These are phyloP conservation scores for Pomatorhinus ruficollis DNA, from an alignment of 2,113 vertebrate species.

Conservation along the genomic window DNA sequence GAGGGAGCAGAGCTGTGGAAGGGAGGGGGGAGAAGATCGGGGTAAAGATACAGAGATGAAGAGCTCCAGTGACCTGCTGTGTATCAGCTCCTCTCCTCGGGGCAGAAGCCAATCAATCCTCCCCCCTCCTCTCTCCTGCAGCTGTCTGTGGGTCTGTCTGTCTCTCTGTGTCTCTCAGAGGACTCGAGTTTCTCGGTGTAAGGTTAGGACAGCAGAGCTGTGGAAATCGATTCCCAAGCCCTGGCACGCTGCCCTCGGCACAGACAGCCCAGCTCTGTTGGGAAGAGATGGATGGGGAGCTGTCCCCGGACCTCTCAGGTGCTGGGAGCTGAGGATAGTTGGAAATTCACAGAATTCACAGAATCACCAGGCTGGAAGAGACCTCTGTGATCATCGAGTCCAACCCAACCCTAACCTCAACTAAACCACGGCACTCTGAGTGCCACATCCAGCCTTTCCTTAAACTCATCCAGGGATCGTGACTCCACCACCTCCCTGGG, in stretches of 20 bases:
- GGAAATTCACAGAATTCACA: neutral
- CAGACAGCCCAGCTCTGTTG: conserved; percentile 61
- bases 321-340: accelerated
- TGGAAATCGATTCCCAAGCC: conserved; percentile 74
- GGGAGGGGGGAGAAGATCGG: neutral
- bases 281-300: neutral
- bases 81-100: neutral
- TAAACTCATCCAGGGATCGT: too few species aligned
- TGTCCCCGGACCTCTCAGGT: neutral
- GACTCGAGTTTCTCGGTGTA: conserved; percentile 76
- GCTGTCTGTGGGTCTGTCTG: conserved; percentile 62
- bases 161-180: conserved; percentile 9
- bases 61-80: conserved; percentile 7
- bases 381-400: too few species aligned
- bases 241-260: conserved; percentile 60
- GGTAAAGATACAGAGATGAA: neutral
- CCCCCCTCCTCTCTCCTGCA: neutral
- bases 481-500: too few species aligned
- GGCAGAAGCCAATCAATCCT: conserved; percentile 20
- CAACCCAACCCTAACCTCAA: too few species aligned
- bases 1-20: conserved; percentile 17
- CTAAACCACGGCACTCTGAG: too few species aligned
- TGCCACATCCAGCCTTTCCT: too few species aligned
- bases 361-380: too few species aligned
- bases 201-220: conserved; percentile 75